Evolutionary conservation across 2,113 vertebrate genomes (phyloP).

Genomic region (Vicugna pacos): DNA sequence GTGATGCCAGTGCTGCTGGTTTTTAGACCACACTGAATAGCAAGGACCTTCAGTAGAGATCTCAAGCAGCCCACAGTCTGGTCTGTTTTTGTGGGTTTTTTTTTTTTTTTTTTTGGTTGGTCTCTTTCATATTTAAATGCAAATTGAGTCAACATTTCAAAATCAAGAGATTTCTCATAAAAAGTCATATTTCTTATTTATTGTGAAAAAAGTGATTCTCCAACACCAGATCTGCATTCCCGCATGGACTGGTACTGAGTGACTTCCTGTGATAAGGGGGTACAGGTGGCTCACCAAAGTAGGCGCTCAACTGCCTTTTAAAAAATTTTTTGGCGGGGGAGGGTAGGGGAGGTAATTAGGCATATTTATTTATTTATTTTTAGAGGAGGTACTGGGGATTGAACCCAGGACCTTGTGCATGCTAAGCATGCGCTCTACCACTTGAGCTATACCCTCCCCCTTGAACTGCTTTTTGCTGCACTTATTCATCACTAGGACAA

Average conservation of each 20-base stretch:
- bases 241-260: neutral
- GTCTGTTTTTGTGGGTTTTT: no score
- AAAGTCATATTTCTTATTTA: neutral
- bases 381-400: neutral
- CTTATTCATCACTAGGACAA: neutral
- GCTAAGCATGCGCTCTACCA: no score
- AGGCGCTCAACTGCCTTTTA: neutral
- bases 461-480: neutral
- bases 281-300: neutral
- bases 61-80: neutral
- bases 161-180: neutral
- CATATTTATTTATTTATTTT: no score
- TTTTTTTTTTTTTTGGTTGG: neutral
- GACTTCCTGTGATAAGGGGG: neutral
- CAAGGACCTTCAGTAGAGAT: neutral
- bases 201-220: neutral
- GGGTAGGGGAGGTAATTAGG: no score
- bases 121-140: neutral
- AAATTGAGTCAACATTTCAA: neutral
- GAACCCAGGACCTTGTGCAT: neutral
- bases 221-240: neutral
- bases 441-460: no score
- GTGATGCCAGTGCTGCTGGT: no score
- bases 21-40: neutral
- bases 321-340: no score